Evolutionary conservation across 2,888 invertebrate species (phyloP).

Genomic region (Hypselothyrea guttata): DNA sequence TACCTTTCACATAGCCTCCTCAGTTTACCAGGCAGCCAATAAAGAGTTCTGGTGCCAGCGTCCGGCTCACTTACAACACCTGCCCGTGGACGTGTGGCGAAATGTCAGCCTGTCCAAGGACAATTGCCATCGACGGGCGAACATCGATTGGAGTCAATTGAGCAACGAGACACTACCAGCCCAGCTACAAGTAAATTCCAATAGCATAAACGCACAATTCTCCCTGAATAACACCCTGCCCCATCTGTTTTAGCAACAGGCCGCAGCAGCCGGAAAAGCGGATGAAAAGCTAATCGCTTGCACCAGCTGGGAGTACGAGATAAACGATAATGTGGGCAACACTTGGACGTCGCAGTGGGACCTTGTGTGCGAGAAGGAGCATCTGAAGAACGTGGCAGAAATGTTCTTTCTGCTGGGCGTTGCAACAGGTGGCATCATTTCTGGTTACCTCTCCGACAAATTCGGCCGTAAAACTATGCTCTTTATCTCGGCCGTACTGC

Average conservation of each 20-base stretch:
- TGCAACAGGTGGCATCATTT: slow-evolving; percentile 90
- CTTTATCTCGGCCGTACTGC: slow-evolving; percentile 87
- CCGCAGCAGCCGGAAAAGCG: slow-evolving; percentile 21
- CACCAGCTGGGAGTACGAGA: slow-evolving; percentile 85
- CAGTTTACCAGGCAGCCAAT: slow-evolving; percentile 88
- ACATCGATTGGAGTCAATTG: slow-evolving; percentile 81
- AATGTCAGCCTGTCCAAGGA: slow-evolving; percentile 86
- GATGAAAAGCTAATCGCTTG: slow-evolving; percentile 83
- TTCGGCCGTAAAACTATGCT: slow-evolving; percentile 90
- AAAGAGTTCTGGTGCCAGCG: slow-evolving; percentile 88
- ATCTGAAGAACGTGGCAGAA: slow-evolving; percentile 88
- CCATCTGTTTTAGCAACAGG: slow-evolving; percentile 43
- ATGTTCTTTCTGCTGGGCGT: slow-evolving; percentile 90
- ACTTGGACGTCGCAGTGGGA: slow-evolving; percentile 90
- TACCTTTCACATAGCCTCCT: slow-evolving; percentile 90
- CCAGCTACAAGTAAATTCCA: slow-evolving; percentile 59
- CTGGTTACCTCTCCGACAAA: slow-evolving; percentile 90
- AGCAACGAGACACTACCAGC: slow-evolving; percentile 49
- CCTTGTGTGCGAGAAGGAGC: slow-evolving; percentile 88
- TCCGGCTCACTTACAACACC: slow-evolving; percentile 84
- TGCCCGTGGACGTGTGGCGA: slow-evolving; percentile 85
- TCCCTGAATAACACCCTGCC: neutral
- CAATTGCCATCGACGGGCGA: slow-evolving; percentile 85
- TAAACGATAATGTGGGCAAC: slow-evolving; percentile 83
- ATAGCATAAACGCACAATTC: no score